Base-by-base conservation (phyloP, 2,113 vertebrate genomes). In the Austrofundulus limnaeus region DNA sequence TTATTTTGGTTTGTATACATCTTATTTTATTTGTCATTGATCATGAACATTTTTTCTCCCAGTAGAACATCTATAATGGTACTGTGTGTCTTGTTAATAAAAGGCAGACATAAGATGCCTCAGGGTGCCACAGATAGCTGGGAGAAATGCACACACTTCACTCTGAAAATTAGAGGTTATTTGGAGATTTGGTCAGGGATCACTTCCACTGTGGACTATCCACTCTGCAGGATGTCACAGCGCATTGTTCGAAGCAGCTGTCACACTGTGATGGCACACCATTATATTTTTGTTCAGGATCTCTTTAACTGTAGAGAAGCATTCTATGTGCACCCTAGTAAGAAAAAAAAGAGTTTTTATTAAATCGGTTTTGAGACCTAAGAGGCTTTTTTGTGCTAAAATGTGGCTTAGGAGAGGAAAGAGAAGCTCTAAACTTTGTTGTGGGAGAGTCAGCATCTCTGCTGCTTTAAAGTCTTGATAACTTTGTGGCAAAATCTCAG, bases 401-500 rank as follows among this genome's bases (percentile, higher is more conserved):
- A 54, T 63, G 78, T 38, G 77, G 78, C 75, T 79, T 56, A 69
- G 51, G 20, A 50, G 52, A 74, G 76, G 60, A 77, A 75, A 79
- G 71, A 80, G 62, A 72, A 24, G 68, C 50, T 85, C 75, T 76
- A 83, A 89, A 78, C 65, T 75, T 72, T 59, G 50, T 59, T 45
- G 71, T 50, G 55, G 57, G 34, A 49, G 78, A 82, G 87, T 90
- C 89, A 89, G 87, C 89, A 87, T 55, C 82, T 87, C 60, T 62
- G 52, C 20, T 57, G 64, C 83, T 87, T 89, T 82, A 72, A 65
- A 80, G 64, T 59, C 61, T 79, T 70, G 45, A 64, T 47, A 37
- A 59, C 72, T 82, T 83, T 77, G 52, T 53, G 50, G 61, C 41
- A 37, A 58, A 75, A 65, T 74, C 74, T 63, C 59, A 49, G 70